phyloP scores from a whole-genome alignment of 2,888 invertebrate genomes.

The Oasisia sp. region DNA sequence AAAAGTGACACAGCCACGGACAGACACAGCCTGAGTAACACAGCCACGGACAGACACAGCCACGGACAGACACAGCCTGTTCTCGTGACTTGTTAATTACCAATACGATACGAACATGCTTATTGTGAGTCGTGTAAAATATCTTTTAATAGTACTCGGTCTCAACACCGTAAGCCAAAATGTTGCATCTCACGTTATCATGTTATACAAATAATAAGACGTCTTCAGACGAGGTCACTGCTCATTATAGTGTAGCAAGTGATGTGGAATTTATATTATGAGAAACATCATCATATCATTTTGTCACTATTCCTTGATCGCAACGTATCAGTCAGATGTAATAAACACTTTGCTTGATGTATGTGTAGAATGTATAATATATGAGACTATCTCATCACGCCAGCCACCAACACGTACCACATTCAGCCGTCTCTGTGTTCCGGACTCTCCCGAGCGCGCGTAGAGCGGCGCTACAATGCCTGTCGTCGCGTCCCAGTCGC shows the following conservation, averaged over 20 bases:
- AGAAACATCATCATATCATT: not conserved
- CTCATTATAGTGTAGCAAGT: not conserved
- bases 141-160: not conserved
- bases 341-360: not conserved
- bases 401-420: not conserved
- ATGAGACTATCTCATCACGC: not conserved
- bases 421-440: not conserved
- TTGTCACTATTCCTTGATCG: not conserved
- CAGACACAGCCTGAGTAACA: not conserved
- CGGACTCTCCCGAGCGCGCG: slow-evolving; percentile 13
- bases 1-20: not conserved
- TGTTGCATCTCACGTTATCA: not conserved
- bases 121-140: not conserved
- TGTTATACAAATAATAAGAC: not conserved
- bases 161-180: not conserved
- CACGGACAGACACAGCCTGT: not conserved
- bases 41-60: not conserved
- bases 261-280: not conserved
- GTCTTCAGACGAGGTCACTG: not conserved
- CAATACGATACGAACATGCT: not conserved
- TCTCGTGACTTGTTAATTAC: not conserved
- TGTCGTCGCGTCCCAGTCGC: slow-evolving; percentile 34
- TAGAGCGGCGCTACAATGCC: slow-evolving; percentile 31
- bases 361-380: not conserved
- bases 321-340: not conserved